phyloP scores from a whole-genome alignment of 2,888 invertebrate species.

The Labia minor region DNA sequence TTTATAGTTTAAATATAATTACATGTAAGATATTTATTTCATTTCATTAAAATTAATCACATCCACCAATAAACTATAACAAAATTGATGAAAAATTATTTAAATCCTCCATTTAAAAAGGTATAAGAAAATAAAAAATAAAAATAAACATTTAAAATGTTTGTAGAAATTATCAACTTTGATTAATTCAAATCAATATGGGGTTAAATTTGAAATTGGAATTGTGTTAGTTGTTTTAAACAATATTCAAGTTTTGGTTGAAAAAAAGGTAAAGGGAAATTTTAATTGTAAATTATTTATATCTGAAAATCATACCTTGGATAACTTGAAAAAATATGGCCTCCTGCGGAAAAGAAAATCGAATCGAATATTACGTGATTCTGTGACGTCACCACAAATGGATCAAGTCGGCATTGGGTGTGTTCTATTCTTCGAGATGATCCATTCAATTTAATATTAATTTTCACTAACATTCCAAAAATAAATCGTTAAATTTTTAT shows the following conservation, averaged over 20 bases:
- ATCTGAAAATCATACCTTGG: background rate
- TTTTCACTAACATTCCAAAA: too few species aligned
- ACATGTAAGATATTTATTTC: background rate
- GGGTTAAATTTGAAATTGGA: too few species aligned
- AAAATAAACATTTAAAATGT: background rate
- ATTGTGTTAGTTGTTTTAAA: background rate
- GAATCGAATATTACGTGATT: background rate
- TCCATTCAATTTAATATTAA: too few species aligned
- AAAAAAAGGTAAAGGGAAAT: background rate
- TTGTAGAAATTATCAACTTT: background rate
- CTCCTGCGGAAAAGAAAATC: background rate
- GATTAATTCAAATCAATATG: too few species aligned
- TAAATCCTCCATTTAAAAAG: background rate
- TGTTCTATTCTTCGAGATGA: too few species aligned
- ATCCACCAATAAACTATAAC: constrained; percentile 2
- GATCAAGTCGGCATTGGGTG: constrained; percentile 3
- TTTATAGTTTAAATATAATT: background rate
- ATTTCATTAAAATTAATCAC: background rate
- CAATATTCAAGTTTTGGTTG: background rate
- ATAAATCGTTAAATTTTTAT: too few species aligned
- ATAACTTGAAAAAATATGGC: background rate
- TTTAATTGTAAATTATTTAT: background rate
- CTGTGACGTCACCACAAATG: background rate
- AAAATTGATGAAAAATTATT: background rate
- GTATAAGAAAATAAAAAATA: background rate